A percentile compares a stretch with the other conserved stretches of the same genome.
Evolutionary conservation across 2,888 invertebrate species (phyloP).

Genomic region (Rhopalosiphum nymphaeae): DNA sequence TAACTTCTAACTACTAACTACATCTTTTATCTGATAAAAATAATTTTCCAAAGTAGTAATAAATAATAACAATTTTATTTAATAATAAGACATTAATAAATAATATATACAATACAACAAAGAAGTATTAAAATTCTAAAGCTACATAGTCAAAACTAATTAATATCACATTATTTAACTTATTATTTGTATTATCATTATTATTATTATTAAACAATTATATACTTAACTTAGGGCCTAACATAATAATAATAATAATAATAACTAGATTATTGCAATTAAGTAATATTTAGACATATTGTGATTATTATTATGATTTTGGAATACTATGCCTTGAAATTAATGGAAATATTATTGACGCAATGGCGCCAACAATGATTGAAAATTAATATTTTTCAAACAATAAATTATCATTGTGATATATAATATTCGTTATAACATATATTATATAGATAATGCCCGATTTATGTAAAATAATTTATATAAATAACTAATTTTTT

Average conservation of each 20-base stretch:
- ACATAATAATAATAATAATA: conserved; percentile 21
- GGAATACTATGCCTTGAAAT: background rate
- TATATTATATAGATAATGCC: background rate
- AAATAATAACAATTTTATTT: conserved; percentile 63
- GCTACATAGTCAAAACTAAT: conserved; percentile 57
- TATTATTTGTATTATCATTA: conserved; percentile 7
- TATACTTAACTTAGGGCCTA: conserved; percentile 45
- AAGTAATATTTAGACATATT: conserved; percentile 26
- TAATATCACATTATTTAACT: conserved; percentile 61
- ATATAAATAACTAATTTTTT: background rate
- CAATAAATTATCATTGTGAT: background rate
- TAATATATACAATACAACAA: conserved; percentile 59
- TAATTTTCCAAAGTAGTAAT: conserved; percentile 16
- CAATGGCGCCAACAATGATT: background rate
- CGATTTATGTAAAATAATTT: background rate
- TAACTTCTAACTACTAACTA: too few species aligned
- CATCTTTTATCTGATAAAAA: background rate
- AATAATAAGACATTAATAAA: conserved; percentile 47
- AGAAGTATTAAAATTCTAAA: conserved; percentile 49
- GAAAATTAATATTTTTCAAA: background rate
- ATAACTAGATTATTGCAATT: conserved; percentile 49
- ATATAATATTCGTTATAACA: background rate
- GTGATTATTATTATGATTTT: conserved; percentile 24
- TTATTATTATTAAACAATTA: conserved; percentile 28
- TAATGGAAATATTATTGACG: background rate